Conservation (phyloP, 1,140 invertebrate genomes). For the Lithobius niger region DNA sequence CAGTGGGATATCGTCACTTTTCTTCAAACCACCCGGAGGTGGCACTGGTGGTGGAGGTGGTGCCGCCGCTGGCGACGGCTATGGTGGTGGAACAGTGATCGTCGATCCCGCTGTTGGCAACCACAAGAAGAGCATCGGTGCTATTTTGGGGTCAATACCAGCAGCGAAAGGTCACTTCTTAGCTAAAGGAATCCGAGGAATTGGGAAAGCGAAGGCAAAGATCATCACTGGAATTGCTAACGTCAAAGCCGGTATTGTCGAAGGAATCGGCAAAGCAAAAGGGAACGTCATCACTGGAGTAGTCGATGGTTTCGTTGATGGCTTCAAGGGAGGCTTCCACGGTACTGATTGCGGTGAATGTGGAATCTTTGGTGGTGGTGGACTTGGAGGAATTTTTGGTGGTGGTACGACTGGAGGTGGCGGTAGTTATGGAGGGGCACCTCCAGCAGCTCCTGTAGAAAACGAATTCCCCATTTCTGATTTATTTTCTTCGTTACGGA, state of each 20-base stretch:
- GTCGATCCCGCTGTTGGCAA: neutral
- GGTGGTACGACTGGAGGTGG: neutral
- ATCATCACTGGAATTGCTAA: slow-evolving; percentile 3
- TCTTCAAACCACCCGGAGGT: too few relatives aligned
- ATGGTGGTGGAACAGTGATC: slow-evolving; percentile 2
- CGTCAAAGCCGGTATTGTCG: slow-evolving; percentile 2
- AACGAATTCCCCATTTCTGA: too few relatives aligned
- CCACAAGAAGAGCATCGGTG: neutral
- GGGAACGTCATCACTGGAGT: neutral
- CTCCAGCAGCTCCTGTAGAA: too few relatives aligned
- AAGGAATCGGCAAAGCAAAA: slow-evolving; percentile 6
- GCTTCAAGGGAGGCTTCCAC: neutral
- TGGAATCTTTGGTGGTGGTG: neutral
- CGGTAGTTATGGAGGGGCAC: neutral
- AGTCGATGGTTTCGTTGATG: neutral
- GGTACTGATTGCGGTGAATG: neutral
- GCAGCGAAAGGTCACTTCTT: neutral
- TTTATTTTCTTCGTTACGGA: too few relatives aligned
- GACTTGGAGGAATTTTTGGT: neutral
- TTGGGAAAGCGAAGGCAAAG: neutral
- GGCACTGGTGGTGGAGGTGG: neutral
- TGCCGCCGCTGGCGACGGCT: neutral
- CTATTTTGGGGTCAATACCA: slow-evolving; percentile 2
- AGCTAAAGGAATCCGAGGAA: neutral
- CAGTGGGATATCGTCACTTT: too few relatives aligned